A percentile compares a stretch with the other conserved stretches of the same genome.
Evolutionary conservation across 2,888 invertebrate genomes (phyloP).

Genomic region (Drosophila picticornis): DNA sequence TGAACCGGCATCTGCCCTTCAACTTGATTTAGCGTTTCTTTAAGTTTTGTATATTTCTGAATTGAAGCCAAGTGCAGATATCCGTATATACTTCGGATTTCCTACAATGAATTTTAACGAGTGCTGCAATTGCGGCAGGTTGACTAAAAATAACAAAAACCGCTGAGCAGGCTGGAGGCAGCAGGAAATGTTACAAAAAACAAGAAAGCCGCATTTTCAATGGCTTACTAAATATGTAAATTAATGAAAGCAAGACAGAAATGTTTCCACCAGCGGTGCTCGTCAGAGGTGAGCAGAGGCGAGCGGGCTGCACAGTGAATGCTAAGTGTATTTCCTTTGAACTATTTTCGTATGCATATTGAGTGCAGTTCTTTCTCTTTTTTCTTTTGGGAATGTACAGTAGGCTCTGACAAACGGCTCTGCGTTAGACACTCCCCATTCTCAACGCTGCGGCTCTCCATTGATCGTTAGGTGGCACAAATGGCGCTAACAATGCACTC

Average conservation of each 20-base stretch:
- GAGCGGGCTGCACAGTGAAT: conserved; percentile 3
- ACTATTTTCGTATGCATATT: conserved; percentile 68
- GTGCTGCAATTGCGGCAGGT: conserved; percentile 44
- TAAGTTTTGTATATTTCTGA: neutral
- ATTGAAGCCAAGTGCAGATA: conserved; percentile 66
- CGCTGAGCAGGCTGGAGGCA: conserved; percentile 14
- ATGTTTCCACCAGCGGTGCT: conserved; percentile 17
- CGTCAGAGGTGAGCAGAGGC: neutral
- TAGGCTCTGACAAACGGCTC: conserved; percentile 54
- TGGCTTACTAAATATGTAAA: conserved; percentile 75
- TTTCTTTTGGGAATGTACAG: conserved; percentile 9
- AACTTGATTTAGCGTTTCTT: conserved; percentile 8
- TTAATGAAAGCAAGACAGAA: conserved; percentile 67
- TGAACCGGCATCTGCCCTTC: neutral
- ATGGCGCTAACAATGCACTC: conserved; percentile 75
- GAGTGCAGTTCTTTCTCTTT: conserved; percentile 28
- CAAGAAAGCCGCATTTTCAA: conserved; percentile 56
- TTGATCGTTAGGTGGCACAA: conserved; percentile 64
- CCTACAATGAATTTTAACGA: conserved; percentile 74
- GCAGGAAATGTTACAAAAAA: conserved; percentile 19
- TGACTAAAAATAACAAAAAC: conserved; percentile 61
- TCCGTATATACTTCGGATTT: conserved; percentile 35
- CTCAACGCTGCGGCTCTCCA: neutral
- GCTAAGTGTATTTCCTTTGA: conserved; percentile 61
- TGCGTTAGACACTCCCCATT: neutral